phyloP scores from a whole-genome alignment of 2,888 invertebrate species.

The Crematogaster levior region DNA sequence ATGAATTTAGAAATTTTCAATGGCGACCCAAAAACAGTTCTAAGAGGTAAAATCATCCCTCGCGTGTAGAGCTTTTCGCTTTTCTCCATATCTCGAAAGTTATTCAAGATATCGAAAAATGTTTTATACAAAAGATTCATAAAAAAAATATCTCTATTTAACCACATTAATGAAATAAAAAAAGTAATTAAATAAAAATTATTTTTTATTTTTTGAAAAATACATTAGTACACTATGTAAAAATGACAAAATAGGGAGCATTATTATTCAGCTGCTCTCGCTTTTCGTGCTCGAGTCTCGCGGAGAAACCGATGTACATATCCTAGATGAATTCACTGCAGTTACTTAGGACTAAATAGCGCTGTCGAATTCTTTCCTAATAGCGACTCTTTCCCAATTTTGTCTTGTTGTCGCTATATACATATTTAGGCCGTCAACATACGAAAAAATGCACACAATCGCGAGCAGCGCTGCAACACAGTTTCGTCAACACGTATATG shows the following conservation, averaged over 20 bases:
- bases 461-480: conserved; percentile 45
- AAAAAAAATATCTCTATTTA: too few relatives aligned
- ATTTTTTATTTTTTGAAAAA: not conserved
- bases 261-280: conserved; percentile 36
- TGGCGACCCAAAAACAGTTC: too few relatives aligned
- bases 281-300: conserved; percentile 43
- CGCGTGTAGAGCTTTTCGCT: too few relatives aligned
- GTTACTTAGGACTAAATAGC: conserved; percentile 68
- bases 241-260: not conserved
- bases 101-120: too few relatives aligned
- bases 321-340: conserved; percentile 65
- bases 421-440: conserved; percentile 83
- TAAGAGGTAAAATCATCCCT: too few relatives aligned
- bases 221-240: not conserved
- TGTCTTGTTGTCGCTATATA: conserved; percentile 66
- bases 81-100: too few relatives aligned
- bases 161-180: too few relatives aligned
- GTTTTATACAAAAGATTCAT: too few relatives aligned
- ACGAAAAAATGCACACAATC: conserved; percentile 80
- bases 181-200: too few relatives aligned
- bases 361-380: conserved; percentile 80
- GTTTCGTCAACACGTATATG: not conserved
- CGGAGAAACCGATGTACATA: conserved; percentile 44
- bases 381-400: conserved; percentile 77
- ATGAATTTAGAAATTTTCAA: too few relatives aligned